Evolutionary conservation across 2,797 vertebrate species (phyloP), one percentile per base, ranked within the genome.

Genomic region (Smutsia gigantea): DNA sequence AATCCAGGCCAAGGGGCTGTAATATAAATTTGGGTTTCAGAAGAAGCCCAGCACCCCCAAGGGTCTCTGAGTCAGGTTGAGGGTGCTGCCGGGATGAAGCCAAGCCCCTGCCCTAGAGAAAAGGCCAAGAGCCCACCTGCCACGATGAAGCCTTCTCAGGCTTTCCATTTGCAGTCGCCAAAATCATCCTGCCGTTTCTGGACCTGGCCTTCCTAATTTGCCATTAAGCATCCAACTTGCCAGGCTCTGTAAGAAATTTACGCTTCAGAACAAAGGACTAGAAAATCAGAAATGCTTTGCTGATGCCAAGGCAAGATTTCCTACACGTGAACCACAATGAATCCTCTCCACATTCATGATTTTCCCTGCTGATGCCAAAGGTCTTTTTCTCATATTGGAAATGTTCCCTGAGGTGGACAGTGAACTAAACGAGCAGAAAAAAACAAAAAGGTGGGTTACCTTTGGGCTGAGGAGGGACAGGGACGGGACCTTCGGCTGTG

Each of bases 401-500:
- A n/a, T 42, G 68, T 31, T 59, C 25, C 87, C 64, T 13, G 7
- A 61, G 59, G 57, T 39, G 18, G 21, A 53, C 68, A 66, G 57
- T 1, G 9, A 88, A 27, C 17, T n/a, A 34, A 81, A 37, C 5
- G 25, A 55, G 89, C 64, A 83, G 34, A 5, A 78, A 15, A 15
- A 49, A 49, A 83, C 0, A 15, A 55, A 5, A 93, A 37, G 78
- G 55, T 3, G 6, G 13, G 59, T 93, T 69, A 96, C 97, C 97
- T 11, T 59, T 29, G 49, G 77, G 29, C 39, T 21, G 21, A 9
- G n/a, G 49, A 72, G 63, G 69, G 91, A 46, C n/a, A 0, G 27
- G 17, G 19, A 51, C 29, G 0, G 13, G 69, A 23, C 23, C 7
- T 61, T 82, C 77, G 6, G 82, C 57, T 3, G 82, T 14, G 61